Conservation (phyloP, 2,888 invertebrate species). For the Tipula helvola region DNA sequence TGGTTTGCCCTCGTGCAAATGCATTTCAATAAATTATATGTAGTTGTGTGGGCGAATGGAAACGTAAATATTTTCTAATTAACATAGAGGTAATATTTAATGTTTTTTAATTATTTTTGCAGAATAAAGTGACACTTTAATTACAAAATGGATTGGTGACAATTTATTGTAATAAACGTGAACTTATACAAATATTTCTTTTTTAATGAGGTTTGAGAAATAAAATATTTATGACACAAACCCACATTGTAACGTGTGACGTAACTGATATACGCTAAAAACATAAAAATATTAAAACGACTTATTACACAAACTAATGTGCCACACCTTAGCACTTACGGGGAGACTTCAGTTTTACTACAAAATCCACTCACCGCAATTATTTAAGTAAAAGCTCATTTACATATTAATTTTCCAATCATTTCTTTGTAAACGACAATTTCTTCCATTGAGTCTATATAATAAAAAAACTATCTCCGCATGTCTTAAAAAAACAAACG, state of each 20-base stretch:
- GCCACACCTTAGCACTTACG: not conserved
- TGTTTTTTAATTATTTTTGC: not conserved
- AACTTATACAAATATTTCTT: not conserved
- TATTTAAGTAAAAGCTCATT: not conserved
- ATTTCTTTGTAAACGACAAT: not conserved
- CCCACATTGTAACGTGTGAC: not conserved
- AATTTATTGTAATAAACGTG: not conserved
- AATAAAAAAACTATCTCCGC: not conserved
- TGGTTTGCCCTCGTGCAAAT: not conserved
- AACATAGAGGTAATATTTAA: not conserved
- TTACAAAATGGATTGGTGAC: not conserved
- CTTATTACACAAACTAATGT: not conserved
- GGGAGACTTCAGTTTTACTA: not conserved
- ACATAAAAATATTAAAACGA: not conserved
- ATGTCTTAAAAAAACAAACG: not conserved
- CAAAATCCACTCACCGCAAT: not conserved
- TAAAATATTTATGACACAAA: not conserved
- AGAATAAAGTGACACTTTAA: not conserved
- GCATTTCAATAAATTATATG: not conserved
- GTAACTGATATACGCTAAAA: not conserved
- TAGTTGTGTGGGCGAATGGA: not conserved
- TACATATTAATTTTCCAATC: not conserved
- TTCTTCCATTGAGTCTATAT: not conserved
- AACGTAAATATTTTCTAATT: not conserved
- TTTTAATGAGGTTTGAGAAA: too few species aligned